These are phyloP conservation scores for Aelia acuminata DNA, from an alignment of 2,888 invertebrate species.

Conservation along the genomic window DNA sequence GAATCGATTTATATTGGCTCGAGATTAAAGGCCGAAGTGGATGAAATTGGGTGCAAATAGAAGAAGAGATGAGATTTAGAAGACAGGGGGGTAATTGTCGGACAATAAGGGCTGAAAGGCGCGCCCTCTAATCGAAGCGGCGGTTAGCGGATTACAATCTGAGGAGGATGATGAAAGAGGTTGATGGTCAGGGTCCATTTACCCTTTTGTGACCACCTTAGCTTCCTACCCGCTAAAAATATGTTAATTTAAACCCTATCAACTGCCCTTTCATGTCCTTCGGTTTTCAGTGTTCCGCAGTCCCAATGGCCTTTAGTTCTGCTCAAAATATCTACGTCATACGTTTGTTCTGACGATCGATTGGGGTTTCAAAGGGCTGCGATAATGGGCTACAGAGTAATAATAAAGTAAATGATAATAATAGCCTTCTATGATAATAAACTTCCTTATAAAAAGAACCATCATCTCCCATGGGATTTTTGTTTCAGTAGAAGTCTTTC, in stretches of 20 bases:
- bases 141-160: constrained; percentile 55
- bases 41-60: constrained; percentile 9
- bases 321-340: constrained; percentile 30
- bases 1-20: constrained; percentile 7
- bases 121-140: constrained; percentile 39
- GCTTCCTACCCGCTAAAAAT: constrained; percentile 55
- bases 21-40: constrained; percentile 31
- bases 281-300: background rate
- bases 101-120: constrained; percentile 37
- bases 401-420: background rate
- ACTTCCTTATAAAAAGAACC: background rate
- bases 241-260: constrained; percentile 56
- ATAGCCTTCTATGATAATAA: too few relatives aligned
- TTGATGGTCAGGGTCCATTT: constrained; percentile 7
- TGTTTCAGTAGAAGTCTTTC: background rate
- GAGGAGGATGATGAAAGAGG: constrained; percentile 54
- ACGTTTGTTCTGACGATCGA: background rate
- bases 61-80: constrained; percentile 42
- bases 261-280: constrained; percentile 27
- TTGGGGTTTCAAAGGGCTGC: constrained; percentile 15
- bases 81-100: constrained; percentile 4
- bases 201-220: constrained; percentile 44
- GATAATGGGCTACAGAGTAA: background rate
- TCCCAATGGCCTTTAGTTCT: constrained; percentile 3
- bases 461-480: background rate